These are phyloP conservation scores for Tamias sibiricus DNA, from an alignment of 2,113 vertebrate genomes.

Conservation along the genomic window DNA sequence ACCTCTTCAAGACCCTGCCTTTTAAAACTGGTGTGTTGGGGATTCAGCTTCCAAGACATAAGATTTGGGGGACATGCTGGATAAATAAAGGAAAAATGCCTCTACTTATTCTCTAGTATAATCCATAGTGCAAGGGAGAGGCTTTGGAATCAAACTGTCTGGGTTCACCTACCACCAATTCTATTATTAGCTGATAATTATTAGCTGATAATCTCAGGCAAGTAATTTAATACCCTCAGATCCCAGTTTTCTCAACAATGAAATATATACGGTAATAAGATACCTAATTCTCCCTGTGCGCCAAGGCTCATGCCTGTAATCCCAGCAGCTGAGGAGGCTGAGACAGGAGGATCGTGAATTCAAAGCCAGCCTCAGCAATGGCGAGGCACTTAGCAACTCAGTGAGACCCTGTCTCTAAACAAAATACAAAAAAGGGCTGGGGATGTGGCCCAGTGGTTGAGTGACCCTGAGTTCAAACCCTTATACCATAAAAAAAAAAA, in stretches of 20 bases:
- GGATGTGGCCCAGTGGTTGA: too few species aligned
- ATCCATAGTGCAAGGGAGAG: not conserved
- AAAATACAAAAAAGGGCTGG: too few species aligned
- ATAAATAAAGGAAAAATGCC: not conserved
- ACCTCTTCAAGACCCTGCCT: not conserved
- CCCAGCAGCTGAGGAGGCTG: too few species aligned
- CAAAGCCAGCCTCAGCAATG: too few species aligned
- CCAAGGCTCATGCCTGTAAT: too few species aligned
- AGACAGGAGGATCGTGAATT: too few species aligned
- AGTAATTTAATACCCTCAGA: not conserved
- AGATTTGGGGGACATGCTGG: not conserved
- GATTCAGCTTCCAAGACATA: not conserved
- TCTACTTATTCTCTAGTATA: not conserved
- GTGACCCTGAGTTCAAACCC: too few species aligned
- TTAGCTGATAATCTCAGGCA: not conserved
- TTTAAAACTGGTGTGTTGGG: not conserved
- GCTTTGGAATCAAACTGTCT: not conserved
- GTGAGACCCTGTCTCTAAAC: too few species aligned
- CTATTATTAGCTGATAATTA: not conserved
- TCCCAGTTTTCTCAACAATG: not conserved
- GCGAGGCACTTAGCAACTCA: too few species aligned
- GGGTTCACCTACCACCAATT: not conserved
- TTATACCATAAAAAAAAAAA: too few species aligned
- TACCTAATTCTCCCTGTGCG: not conserved
- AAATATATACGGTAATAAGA: not conserved